Evolutionary conservation across 2,797 vertebrate species (phyloP), one percentile per base, ranked within the genome.

Genomic region (Tenualosa ilisha): DNA sequence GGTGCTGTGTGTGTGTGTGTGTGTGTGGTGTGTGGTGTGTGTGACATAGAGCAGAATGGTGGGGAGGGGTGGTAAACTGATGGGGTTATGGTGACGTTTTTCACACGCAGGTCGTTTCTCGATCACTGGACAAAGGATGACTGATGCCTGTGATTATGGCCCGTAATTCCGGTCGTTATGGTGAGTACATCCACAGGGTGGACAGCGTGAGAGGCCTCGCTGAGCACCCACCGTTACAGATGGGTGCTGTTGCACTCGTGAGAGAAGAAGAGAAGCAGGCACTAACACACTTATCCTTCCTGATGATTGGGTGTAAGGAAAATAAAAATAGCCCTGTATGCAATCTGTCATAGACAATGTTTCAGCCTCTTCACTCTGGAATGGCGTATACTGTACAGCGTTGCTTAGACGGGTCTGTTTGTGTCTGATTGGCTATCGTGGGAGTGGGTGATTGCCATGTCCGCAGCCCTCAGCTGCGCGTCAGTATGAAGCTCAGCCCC

Each of bases 121-220:
- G 90, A 90, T 91, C 91, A 86, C 92, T 90, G 90, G 91, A 92
- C 90, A 90, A 89, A 50, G 84, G 81, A 83, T 90, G 91, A 95
- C 83, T 87, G 88, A 94, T 93, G 92, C 84, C 65, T 51, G 72
- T 50, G 86, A 85, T 89, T 87, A 88, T 89, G 85, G 85, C 87
- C 68, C 22, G 87, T 81, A 72, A 83, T 20, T 13, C 81, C 72
- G 81, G 65, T 88, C 85, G 84, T 86, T 82, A 86, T 17, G 79
- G 15, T 1, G 72, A 79, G 72, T 40, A 79, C 72, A 79, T 79
- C 72, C 37, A n/a, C 72, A 79, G 65, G 40, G 3, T 43, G 68
- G 37, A 13, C 24, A 2, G 37, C 15, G 17, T 43, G 68, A 20
- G 72, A 43, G 72, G 17, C 4, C 68, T 40, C 15, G 31, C 50